Conservation (phyloP, 1,140 invertebrate species). For the Cardiocondyla obscurior region DNA sequence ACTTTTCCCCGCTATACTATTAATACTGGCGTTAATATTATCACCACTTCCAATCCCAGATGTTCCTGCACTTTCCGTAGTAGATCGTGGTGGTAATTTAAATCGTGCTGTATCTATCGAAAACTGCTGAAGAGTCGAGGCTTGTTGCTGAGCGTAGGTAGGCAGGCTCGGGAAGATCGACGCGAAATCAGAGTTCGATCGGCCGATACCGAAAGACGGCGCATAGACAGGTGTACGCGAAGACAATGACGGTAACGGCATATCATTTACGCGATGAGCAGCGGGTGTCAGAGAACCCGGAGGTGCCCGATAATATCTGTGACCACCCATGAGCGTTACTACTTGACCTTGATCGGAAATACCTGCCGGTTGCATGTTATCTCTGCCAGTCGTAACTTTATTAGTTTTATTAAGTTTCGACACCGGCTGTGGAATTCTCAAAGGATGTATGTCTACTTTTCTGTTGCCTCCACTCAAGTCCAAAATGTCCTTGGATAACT, state of each 20-base stretch:
- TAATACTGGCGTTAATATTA: background rate
- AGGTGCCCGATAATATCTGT: slow-evolving; percentile 77
- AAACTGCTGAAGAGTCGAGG: slow-evolving; percentile 74
- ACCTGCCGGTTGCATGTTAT: slow-evolving; percentile 38
- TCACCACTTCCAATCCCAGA: background rate
- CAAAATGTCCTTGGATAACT: slow-evolving; percentile 69
- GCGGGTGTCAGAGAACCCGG: slow-evolving; percentile 79
- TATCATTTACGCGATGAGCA: slow-evolving; percentile 73
- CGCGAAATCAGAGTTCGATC: slow-evolving; percentile 60
- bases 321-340: slow-evolving; percentile 75
- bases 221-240: slow-evolving; percentile 76
- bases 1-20: slow-evolving; percentile 64
- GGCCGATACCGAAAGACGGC: slow-evolving; percentile 60
- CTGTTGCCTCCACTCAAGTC: slow-evolving; percentile 75
- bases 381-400: slow-evolving; percentile 39
- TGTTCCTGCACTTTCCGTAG: background rate
- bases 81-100: slow-evolving; percentile 21
- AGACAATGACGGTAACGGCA: slow-evolving; percentile 32
- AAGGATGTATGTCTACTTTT: slow-evolving; percentile 69
- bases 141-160: slow-evolving; percentile 72
- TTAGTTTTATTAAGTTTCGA: slow-evolving; percentile 67
- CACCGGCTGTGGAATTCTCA: slow-evolving; percentile 74
- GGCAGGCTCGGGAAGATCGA: slow-evolving; percentile 76
- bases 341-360: slow-evolving; percentile 73
- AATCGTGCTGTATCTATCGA: slow-evolving; percentile 68